These are phyloP conservation scores for Melanchra persicariae DNA, from an alignment of 2,888 invertebrate genomes.

Conservation along the genomic window DNA sequence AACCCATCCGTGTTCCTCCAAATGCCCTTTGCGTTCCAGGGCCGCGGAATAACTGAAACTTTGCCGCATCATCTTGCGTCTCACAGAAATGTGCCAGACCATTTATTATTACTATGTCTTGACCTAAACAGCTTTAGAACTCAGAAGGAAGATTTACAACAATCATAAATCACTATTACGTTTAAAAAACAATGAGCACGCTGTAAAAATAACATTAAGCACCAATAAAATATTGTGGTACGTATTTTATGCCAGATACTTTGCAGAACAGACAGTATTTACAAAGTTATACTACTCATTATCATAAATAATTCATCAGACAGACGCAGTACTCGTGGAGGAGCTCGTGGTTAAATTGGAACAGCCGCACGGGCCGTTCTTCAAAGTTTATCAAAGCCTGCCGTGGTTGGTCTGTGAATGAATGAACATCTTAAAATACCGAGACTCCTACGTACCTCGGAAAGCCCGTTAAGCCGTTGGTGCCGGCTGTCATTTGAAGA, in stretches of 20 bases:
- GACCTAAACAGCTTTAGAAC: constrained; percentile 8
- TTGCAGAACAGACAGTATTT: constrained; percentile 17
- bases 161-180: constrained; percentile 10
- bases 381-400: no score
- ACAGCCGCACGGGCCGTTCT: no score
- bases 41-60: neutral
- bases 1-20: no score
- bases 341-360: no score
- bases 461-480: no score
- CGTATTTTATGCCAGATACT: constrained; percentile 14
- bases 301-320: neutral
- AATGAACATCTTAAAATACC: no score
- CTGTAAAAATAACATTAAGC: constrained; percentile 15
- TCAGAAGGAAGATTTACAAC: constrained; percentile 1
- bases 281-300: neutral
- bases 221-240: constrained; percentile 3
- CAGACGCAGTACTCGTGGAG: no score
- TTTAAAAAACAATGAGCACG: constrained; percentile 32
- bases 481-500: no score
- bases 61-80: neutral
- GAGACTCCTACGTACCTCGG: no score
- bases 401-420: no score
- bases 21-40: no score
- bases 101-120: constrained; percentile 10
- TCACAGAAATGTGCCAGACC: neutral